Conservation (phyloP, 2,797 vertebrate species). For the Gastrophryne carolinensis region DNA sequence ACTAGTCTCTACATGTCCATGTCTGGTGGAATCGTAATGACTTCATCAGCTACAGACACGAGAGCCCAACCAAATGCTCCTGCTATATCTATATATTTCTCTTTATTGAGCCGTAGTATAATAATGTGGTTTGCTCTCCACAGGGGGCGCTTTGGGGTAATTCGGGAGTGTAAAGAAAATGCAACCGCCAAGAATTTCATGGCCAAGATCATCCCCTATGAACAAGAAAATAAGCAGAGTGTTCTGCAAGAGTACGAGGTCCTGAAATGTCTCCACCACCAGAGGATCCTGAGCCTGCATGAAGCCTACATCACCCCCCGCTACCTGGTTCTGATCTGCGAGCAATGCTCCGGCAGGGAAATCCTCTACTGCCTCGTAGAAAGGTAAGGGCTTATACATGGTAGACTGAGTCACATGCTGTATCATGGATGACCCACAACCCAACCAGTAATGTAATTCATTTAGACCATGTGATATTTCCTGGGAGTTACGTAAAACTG, state of each 20-base stretch:
- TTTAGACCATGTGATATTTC: no score
- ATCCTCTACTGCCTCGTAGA: conserved; percentile 93
- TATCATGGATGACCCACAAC: no score
- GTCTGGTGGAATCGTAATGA: no score
- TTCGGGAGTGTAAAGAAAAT: conserved; percentile 92
- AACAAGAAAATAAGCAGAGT: conserved; percentile 79
- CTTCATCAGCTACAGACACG: no score
- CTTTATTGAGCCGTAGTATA: no score
- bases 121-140: neutral
- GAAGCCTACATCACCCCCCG: conserved; percentile 96
- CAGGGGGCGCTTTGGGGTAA: conserved; percentile 94
- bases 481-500: no score
- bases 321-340: conserved; percentile 94
- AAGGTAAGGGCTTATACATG: conserved; percentile 70
- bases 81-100: no score
- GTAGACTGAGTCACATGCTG: no score
- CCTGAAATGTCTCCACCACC: conserved; percentile 89
- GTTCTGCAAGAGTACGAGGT: conserved; percentile 96
- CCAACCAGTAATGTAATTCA: no score
- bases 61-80: no score
- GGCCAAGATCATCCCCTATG: conserved; percentile 96
- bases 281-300: conserved; percentile 90
- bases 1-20: no score
- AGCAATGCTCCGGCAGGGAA: conserved; percentile 91
- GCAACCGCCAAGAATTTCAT: conserved; percentile 90